phyloP scores from a whole-genome alignment of 2,888 invertebrate genomes.

The Brachypterus glaber region DNA sequence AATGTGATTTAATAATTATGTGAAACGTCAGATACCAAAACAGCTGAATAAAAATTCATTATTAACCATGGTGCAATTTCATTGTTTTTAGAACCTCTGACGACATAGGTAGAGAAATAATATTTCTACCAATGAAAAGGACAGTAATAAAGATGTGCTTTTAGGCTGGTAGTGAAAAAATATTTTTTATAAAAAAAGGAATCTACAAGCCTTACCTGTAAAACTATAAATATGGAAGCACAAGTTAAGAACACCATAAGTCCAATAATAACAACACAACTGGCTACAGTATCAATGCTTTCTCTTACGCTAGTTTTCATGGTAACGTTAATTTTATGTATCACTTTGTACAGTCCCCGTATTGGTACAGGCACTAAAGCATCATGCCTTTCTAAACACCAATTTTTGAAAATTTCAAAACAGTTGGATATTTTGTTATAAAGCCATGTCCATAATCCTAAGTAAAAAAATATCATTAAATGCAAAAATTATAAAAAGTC shows the following conservation, averaged over 20 bases:
- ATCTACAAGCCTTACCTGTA: conserved; percentile 77
- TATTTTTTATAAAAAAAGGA: too few species aligned
- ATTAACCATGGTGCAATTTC: too few species aligned
- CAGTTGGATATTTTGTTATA: conserved; percentile 31
- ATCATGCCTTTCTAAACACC: conserved; percentile 57
- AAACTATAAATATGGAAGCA: conserved; percentile 69
- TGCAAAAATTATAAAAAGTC: too few species aligned
- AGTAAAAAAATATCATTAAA: too few species aligned
- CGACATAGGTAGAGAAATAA: too few species aligned
- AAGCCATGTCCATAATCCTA: conserved; percentile 46
- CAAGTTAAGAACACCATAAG: conserved; percentile 70
- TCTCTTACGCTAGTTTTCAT: conserved; percentile 57
- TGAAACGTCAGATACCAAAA: too few species aligned
- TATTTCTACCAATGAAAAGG: too few species aligned
- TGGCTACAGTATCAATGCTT: conserved; percentile 78
- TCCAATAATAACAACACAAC: conserved; percentile 76
- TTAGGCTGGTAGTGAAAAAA: too few species aligned
- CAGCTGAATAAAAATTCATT: too few species aligned
- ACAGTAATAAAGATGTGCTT: too few species aligned
- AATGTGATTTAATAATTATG: too few species aligned
- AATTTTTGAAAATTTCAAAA: conserved; percentile 38
- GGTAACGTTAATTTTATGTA: conserved; percentile 53
- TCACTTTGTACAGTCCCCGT: conserved; percentile 63
- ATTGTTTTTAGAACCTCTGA: too few species aligned
- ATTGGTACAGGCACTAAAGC: conserved; percentile 69